A percentile compares a stretch with the other conserved stretches of the same genome.
Evolutionary conservation across 2,888 invertebrate species (phyloP).

Genomic region (Allolobophora icterica): DNA sequence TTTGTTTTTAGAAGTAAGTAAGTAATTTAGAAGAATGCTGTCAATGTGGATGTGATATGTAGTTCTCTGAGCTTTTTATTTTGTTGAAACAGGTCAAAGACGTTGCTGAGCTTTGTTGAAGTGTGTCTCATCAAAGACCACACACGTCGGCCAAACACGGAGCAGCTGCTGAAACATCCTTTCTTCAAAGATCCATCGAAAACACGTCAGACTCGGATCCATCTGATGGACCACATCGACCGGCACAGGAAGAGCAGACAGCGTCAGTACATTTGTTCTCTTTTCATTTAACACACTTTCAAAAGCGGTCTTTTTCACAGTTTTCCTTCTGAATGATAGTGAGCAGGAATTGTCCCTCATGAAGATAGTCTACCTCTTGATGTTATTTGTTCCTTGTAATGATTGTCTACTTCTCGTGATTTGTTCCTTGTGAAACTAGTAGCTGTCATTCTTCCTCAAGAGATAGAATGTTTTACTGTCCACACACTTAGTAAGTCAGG

Average conservation of each 20-base stretch:
- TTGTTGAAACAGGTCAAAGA: conserved; percentile 54
- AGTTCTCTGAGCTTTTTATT: not conserved
- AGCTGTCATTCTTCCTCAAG: not conserved
- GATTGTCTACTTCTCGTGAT: not conserved
- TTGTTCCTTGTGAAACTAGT: not conserved
- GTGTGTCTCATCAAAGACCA: conserved; percentile 98
- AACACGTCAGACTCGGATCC: conserved; percentile 95
- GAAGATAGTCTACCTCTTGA: not conserved
- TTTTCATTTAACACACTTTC: not conserved
- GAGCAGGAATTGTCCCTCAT: not conserved
- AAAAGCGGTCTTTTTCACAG: not conserved
- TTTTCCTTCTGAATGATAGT: not conserved
- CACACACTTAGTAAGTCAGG: not conserved
- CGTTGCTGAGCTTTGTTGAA: conserved; percentile 97
- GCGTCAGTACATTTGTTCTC: conserved; percentile 30
- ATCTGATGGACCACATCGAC: conserved; percentile 98
- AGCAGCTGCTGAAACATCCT: conserved; percentile 93
- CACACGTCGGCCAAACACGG: conserved; percentile 96
- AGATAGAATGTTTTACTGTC: not conserved
- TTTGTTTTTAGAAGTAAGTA: not conserved
- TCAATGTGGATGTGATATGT: not conserved
- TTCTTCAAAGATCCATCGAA: conserved; percentile 98
- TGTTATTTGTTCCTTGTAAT: conserved; percentile 3
- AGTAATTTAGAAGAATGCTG: not conserved
- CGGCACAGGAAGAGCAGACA: conserved; percentile 67